Evolutionary conservation across 2,113 vertebrate species (phyloP).

Genomic region (Dasyurus viverrinus): DNA sequence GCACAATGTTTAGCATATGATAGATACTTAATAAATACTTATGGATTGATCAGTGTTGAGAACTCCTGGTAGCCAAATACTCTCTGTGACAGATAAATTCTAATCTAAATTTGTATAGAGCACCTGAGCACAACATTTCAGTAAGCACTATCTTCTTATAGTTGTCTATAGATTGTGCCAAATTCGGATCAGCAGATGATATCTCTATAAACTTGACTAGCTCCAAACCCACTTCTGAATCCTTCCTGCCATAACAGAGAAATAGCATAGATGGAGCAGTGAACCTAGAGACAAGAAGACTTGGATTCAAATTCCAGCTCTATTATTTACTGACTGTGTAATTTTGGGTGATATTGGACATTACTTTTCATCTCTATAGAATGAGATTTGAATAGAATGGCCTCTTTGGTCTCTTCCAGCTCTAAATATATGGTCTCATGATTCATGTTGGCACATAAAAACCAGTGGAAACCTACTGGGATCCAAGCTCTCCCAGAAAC

Average conservation of each 20-base stretch:
- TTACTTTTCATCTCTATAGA: neutral
- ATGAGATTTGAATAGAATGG: neutral
- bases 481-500: neutral
- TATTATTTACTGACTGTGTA: neutral
- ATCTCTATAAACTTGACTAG: neutral
- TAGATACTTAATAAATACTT: neutral
- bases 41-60: neutral
- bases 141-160: neutral
- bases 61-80: neutral
- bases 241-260: neutral
- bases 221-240: neutral
- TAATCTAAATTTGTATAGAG: neutral
- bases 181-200: neutral
- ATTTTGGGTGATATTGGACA: neutral
- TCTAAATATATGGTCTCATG: neutral
- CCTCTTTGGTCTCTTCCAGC: neutral
- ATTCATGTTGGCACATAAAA: neutral
- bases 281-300: neutral
- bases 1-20: neutral
- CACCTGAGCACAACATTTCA: neutral
- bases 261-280: neutral
- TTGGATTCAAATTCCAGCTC: neutral
- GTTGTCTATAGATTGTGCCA: neutral
- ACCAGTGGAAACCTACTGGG: neutral
- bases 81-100: neutral